Conservation (phyloP, 2,113 vertebrate species). For the Sminthopsis crassicaudata region DNA sequence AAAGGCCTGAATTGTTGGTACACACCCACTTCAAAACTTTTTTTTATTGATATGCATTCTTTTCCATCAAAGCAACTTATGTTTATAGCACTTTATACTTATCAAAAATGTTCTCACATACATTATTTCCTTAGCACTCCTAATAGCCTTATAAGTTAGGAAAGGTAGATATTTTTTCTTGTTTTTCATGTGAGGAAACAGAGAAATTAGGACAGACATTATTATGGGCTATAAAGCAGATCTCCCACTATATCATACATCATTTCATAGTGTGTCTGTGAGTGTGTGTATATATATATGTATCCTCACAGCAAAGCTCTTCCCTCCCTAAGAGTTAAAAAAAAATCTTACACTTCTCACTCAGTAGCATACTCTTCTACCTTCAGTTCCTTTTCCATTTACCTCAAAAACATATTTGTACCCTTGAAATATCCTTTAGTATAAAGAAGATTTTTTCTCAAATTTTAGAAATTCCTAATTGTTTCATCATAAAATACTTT, state of each 20-base stretch:
- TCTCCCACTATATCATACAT: not conserved
- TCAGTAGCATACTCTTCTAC: not conserved
- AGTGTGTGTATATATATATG: not conserved
- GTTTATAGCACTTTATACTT: not conserved
- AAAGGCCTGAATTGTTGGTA: not conserved
- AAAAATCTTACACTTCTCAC: not conserved
- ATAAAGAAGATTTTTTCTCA: not conserved
- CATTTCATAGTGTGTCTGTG: not conserved
- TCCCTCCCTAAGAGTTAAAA: not conserved
- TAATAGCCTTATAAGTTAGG: not conserved
- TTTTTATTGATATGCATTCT: not conserved
- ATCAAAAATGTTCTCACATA: not conserved
- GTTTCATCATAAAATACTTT: not conserved
- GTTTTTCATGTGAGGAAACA: not conserved
- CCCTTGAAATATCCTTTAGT: not conserved
- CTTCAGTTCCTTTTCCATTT: not conserved
- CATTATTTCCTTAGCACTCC: not conserved
- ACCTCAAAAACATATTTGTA: not conserved
- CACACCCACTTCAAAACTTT: not conserved
- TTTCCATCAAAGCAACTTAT: not conserved
- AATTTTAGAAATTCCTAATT: not conserved
- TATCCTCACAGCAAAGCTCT: not conserved
- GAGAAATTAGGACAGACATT: not conserved
- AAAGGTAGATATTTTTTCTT: not conserved
- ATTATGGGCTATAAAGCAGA: not conserved